Evolutionary conservation across 2,888 invertebrate species (phyloP).

Genomic region (Steromphala cineraria): DNA sequence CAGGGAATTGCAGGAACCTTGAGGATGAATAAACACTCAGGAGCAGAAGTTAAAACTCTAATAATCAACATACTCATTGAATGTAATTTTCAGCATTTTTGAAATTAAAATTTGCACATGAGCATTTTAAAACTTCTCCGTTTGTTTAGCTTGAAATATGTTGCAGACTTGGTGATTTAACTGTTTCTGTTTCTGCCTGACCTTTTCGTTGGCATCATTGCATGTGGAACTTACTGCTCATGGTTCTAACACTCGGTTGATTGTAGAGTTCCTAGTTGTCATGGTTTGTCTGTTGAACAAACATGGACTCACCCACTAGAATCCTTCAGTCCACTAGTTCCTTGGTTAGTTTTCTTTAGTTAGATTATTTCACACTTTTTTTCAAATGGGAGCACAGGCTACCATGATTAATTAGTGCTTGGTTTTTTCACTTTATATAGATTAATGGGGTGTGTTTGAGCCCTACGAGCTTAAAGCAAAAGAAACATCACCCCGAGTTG

Average conservation of each 20-base stretch:
- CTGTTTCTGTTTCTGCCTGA: not conserved
- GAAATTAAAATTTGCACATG: no score
- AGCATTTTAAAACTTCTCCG: no score
- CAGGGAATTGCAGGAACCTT: no score
- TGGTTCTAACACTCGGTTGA: not conserved
- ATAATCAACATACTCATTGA: no score
- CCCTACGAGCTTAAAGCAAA: slow-evolving; percentile 77
- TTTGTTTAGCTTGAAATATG: no score
- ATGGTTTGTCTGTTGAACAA: not conserved
- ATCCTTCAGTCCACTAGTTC: not conserved
- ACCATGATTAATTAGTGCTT: slow-evolving; percentile 5
- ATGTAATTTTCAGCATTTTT: no score
- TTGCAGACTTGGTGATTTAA: not conserved
- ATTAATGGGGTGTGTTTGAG: slow-evolving; percentile 87
- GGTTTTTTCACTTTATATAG: slow-evolving; percentile 75
- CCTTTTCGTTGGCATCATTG: not conserved
- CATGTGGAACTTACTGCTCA: not conserved
- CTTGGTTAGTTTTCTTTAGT: not conserved
- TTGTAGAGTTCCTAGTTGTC: not conserved
- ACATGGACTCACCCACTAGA: not conserved
- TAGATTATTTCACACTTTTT: slow-evolving; percentile 3
- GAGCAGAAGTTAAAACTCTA: no score
- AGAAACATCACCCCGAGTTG: slow-evolving; percentile 79
- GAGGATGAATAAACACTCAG: no score
- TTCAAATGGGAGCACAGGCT: slow-evolving; percentile 3